Base-by-base conservation (phyloP, 2,797 vertebrate genomes). In the Cetoscarus ocellatus region DNA sequence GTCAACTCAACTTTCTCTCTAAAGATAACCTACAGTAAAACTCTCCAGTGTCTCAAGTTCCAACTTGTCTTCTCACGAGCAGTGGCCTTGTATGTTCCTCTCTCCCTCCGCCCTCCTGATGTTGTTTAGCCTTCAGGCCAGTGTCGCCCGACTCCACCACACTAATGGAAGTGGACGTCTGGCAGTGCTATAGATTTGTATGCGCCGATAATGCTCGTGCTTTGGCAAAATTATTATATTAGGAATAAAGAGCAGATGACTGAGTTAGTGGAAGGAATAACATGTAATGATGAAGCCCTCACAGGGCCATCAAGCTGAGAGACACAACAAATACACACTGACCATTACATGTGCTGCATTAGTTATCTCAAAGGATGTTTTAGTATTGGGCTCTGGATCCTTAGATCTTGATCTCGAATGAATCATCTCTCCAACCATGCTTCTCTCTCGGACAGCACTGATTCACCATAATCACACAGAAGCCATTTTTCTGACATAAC, bases 141-240 rank as follows among this genome's bases (percentile, higher is more conserved):
- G 58, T 66, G 80, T 84, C 53, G 79, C 81, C 79, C 72, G 61
- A 85, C 79, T 88, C 78, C 69, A 35, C 43, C 58, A 8, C 72
- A 12, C 86, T 92, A 92, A 93, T 93, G 90, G 85, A 89, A 66
- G 56, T 53, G 83, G 81, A 80, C 68, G 67, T 89, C 92, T 92
- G 91, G 90, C 84, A 80, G 84, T 53, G 14, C 66, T 42, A 86
- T 77, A 75, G 86, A 92, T 91, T 86, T 73, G 69, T 61, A 72
- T 68, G 76, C 8, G 9, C 79, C 84, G 90, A 93, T 92, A 90
- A 86, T 44, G 58, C 76, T 71, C 69, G 72, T 75, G 70, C 79
- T 76, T 80, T 6, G 8, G 66, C 89, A 85, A 89, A 92, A 84
- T 84, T 73, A 91, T 91, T 91, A 89, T 45, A 77, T 86, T 80